Conservation (phyloP, 1,140 invertebrate genomes). For the Phymorhynchus buccinoides region DNA sequence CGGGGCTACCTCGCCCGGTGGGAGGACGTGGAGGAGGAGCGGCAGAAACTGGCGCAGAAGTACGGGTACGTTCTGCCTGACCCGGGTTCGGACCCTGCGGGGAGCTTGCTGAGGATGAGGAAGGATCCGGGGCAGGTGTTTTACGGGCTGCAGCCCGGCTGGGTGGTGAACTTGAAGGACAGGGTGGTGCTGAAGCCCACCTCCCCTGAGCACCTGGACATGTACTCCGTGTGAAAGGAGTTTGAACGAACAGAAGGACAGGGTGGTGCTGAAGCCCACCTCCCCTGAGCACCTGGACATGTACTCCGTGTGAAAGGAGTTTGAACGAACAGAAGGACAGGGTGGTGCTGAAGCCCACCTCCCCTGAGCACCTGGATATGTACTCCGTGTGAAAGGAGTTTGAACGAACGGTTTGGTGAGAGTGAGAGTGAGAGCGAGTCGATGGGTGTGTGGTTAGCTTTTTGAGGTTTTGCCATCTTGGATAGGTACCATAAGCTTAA, state of each 20-base stretch:
- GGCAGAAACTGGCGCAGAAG: conserved; percentile 88
- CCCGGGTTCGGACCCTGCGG: conserved; percentile 72
- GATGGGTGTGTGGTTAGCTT: background rate
- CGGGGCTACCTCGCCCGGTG: conserved; percentile 96
- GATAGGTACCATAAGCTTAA: no score
- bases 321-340: no score
- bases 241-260: no score
- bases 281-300: no score
- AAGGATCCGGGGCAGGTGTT: conserved; percentile 97
- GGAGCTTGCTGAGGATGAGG: conserved; percentile 81
- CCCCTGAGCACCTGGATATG: no score
- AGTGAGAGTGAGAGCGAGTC: background rate
- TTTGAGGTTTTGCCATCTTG: no score
- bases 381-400: no score
- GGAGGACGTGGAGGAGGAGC: conserved; percentile 86
- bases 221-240: conserved; percentile 75
- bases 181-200: conserved; percentile 90
- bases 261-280: no score
- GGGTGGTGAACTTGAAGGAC: conserved; percentile 93
- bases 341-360: no score
- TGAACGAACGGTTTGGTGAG: no score
- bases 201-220: conserved; percentile 81
- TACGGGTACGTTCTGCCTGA: conserved; percentile 88
- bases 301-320: no score
- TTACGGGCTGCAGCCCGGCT: conserved; percentile 93